Evolutionary conservation across 2,888 invertebrate genomes (phyloP).

Genomic region (Drosophila quasianomalipes): DNA sequence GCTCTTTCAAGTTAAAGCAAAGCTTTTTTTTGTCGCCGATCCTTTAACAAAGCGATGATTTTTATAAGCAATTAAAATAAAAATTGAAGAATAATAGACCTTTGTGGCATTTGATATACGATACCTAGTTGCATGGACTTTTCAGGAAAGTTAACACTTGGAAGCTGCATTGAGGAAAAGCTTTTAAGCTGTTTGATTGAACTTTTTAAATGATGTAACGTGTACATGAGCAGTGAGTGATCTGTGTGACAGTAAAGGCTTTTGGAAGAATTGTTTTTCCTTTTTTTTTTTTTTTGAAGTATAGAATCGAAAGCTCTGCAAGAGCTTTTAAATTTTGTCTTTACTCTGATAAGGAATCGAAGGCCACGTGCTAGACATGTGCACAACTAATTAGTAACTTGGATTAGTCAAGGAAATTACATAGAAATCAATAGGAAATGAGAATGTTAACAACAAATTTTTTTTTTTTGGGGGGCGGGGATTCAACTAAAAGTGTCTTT

Average conservation of each 20-base stretch:
- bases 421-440: conserved; percentile 36
- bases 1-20: conserved; percentile 69
- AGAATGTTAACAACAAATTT: conserved; percentile 37
- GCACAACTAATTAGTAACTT: conserved; percentile 28
- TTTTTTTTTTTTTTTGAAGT: background rate
- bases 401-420: conserved; percentile 35
- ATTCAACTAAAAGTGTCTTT: conserved; percentile 38
- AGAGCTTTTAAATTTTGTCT: conserved; percentile 7
- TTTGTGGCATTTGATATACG: conserved; percentile 32
- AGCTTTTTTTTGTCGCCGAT: conserved; percentile 49
- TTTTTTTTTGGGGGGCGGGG: background rate
- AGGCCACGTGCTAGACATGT: conserved; percentile 23
- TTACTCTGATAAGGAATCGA: conserved; percentile 5
- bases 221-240: background rate
- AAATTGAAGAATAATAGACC: conserved; percentile 10
- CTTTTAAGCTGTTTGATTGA: conserved; percentile 13
- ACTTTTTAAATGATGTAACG: background rate
- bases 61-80: conserved; percentile 35
- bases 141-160: conserved; percentile 14
- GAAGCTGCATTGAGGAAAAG: conserved; percentile 30
- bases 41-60: conserved; percentile 32
- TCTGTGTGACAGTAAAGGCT: conserved; percentile 4
- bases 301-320: background rate
- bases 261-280: background rate
- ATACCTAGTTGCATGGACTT: conserved; percentile 43